Percentiles rank a stretch among this genome's conserved stretches.
Conservation (phyloP, 2,888 invertebrate species). For the Thecophora atra region DNA sequence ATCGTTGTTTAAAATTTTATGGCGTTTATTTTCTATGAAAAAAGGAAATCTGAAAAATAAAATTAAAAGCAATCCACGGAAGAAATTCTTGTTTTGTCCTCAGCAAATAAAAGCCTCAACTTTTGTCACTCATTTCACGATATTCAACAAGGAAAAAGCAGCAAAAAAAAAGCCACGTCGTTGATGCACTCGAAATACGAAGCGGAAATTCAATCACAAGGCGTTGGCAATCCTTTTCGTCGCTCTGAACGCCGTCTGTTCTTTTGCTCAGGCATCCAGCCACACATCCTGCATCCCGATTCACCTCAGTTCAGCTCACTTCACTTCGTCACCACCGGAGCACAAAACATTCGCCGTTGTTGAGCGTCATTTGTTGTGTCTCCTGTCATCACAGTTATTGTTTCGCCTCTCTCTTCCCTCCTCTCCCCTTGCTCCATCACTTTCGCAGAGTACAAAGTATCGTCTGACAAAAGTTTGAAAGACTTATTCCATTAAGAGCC, state of each 20-base stretch:
- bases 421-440: neutral
- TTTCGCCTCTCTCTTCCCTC: conserved; percentile 10
- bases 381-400: neutral
- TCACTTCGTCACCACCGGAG: conserved; percentile 17
- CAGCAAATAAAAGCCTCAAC: conserved; percentile 7
- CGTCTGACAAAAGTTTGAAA: conserved; percentile 31
- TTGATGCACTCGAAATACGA: conserved; percentile 36
- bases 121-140: conserved; percentile 31
- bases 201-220: conserved; percentile 56
- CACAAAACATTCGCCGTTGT: neutral
- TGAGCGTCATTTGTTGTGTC: conserved; percentile 13
- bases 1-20: neutral
- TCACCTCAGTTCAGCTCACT: conserved; percentile 1
- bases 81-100: conserved; percentile 3
- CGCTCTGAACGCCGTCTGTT: neutral
- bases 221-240: conserved; percentile 47
- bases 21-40: too few relatives aligned
- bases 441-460: too few relatives aligned
- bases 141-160: neutral
- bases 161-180: conserved; percentile 14
- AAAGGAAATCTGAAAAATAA: too few relatives aligned
- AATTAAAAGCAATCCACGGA: neutral
- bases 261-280: neutral
- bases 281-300: conserved; percentile 8
- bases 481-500: conserved; percentile 51